Evolutionary conservation across 2,113 vertebrate genomes (phyloP), one percentile per base, ranked within the genome.

Genomic region (Hippocampus comes): DNA sequence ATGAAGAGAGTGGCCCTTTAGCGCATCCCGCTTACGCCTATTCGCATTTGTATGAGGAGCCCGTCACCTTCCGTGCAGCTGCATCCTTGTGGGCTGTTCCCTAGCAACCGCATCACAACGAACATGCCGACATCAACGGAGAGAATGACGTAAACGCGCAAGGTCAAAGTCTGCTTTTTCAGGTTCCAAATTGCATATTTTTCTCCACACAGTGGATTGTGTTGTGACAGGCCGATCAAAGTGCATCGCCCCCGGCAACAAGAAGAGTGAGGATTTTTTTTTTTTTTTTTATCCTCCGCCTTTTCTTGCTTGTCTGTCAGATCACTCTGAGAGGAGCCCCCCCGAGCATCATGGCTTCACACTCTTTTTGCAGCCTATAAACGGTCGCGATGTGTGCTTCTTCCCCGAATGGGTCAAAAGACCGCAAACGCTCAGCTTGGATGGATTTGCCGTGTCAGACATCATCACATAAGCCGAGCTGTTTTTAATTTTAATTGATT

Each of bases 101-200:
- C 80, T 91, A 89, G 90, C 90, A 92, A 91, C 90, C 10, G 69
- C 64, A 85, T 86, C 83, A 82, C 86, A 87, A 90, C 78, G 83
- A 86, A 83, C 79, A 34, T 1, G 15, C 5, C 12, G 27, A 30
- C 15, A 6, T 17, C 57, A 61, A 61, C 27, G 12, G 49, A 63
- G 56, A 66, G 48, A 69, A 69, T 64, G 12, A 73, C 46, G 64
- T 48, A 75, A 63, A 72, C 48, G 57, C 65, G 27, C 46, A 57
- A 30, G 71, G 61, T 77, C 63, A 70, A 66, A 70, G 79, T 42
- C 68, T 48, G 15, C 18, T 27, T 48, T 18, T 4, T 3, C 48
- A 66, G 64, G 64, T 12, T 23, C 18, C 14, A 46, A 65, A 65
- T 21, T 23, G 41, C 41, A n/a, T 23, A 1, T 43, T 63, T 41